These are phyloP conservation scores for Emydoidea blandingii DNA, from an alignment of 2,797 vertebrate species.

Conservation along the genomic window DNA sequence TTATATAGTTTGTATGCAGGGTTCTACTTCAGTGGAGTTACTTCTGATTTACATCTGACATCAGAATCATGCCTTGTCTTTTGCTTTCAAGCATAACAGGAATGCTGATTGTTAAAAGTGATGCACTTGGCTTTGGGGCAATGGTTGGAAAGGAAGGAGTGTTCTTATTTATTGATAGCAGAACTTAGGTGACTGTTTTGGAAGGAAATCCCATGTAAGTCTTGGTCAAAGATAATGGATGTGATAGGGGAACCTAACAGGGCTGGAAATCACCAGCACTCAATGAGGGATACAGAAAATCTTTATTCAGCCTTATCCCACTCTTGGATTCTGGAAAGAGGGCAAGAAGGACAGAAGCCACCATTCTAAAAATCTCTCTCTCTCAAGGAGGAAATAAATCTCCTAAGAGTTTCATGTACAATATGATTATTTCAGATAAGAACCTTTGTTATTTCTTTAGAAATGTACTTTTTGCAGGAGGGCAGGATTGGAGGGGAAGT, in stretches of 20 bases:
- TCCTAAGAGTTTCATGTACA: neutral
- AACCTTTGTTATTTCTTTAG: neutral
- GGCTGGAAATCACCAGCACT: neutral
- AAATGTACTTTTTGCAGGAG: neutral
- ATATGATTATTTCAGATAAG: neutral
- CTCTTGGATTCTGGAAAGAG: neutral
- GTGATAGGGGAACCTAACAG: neutral
- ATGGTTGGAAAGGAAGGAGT: neutral
- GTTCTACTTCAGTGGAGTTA: neutral
- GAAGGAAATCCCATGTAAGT: neutral
- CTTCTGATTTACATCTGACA: neutral
- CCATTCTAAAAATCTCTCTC: neutral
- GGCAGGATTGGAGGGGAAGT: neutral
- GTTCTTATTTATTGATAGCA: neutral
- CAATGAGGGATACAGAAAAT: neutral
- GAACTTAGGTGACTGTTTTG: neutral
- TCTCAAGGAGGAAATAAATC: neutral
- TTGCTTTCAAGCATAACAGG: slow-evolving; percentile 1
- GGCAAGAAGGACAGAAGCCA: neutral
- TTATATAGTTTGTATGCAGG: neutral
- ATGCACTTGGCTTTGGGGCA: neutral
- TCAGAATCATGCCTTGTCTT: slow-evolving; percentile 7
- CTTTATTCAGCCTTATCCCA: neutral
- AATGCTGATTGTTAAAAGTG: neutral
- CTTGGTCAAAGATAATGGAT: neutral